A percentile compares a stretch with the other conserved stretches of the same genome.
These are phyloP conservation scores for Arrhopalites spinosus DNA, from an alignment of 2,888 invertebrate genomes.

Conservation along the genomic window DNA sequence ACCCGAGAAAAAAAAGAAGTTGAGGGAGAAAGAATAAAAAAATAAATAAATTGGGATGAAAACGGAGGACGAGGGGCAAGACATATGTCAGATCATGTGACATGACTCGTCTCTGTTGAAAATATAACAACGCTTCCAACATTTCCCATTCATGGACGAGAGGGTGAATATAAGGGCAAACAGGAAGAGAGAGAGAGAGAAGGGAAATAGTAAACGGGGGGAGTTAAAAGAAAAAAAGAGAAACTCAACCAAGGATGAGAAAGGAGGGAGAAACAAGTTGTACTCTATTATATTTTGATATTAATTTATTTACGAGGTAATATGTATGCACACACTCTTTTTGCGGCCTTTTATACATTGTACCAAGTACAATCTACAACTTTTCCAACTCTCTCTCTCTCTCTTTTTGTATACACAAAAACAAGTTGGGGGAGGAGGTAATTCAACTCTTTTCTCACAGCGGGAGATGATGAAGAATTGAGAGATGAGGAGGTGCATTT, in stretches of 20 bases:
- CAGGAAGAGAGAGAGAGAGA: neutral
- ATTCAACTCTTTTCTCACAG: conserved; percentile 30
- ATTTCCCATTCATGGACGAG: neutral
- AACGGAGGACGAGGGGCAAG: neutral
- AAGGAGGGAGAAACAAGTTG: neutral
- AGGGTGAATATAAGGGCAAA: neutral
- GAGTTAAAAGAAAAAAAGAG: neutral
- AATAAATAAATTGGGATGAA: conserved; percentile 1
- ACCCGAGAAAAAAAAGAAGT: neutral
- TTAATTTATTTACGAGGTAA: conserved; percentile 11
- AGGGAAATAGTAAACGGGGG: neutral
- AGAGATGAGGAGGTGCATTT: conserved; percentile 11
- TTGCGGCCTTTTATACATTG: no score
- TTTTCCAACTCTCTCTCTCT: no score
- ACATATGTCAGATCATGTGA: neutral
- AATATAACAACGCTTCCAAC: neutral
- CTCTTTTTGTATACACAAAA: no score
- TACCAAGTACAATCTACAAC: no score
- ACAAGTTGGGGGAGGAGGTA: neutral
- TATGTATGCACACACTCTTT: conserved; percentile 1
- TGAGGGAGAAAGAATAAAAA: neutral
- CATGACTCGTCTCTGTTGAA: neutral
- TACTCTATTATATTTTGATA: conserved; percentile 12
- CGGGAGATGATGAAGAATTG: conserved; percentile 27
- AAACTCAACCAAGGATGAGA: neutral